phyloP scores from a whole-genome alignment of 1,140 invertebrate genomes.

The Doryteuthis pealeii region DNA sequence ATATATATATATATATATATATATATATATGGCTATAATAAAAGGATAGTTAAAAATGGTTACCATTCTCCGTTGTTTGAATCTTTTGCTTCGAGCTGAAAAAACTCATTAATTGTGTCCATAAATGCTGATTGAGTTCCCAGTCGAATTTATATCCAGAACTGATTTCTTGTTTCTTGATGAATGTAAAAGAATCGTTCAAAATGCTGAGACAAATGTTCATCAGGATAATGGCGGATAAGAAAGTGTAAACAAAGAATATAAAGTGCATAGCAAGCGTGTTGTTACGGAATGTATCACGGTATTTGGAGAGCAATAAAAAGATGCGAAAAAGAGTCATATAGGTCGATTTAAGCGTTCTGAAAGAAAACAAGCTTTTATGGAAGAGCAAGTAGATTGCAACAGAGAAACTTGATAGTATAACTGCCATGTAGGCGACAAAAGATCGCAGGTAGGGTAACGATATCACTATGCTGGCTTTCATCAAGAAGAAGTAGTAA shows the following conservation, averaged over 20 bases:
- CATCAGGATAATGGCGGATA: neutral
- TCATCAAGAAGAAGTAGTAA: conserved; percentile 6
- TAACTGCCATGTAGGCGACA: neutral
- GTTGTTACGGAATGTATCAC: neutral
- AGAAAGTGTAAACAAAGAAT: neutral
- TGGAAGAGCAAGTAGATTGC: neutral
- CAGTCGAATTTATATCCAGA: neutral
- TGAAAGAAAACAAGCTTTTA: neutral
- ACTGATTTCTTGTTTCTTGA: neutral
- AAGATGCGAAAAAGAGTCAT: neutral
- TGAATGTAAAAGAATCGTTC: neutral
- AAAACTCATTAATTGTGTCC: neutral
- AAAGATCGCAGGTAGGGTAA: neutral
- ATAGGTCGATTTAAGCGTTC: neutral
- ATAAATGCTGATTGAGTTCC: conserved; percentile 7
- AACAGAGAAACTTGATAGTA: neutral
- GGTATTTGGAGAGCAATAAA: neutral
- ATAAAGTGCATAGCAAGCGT: neutral
- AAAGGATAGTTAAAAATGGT: too few relatives aligned
- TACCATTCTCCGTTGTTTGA: too few relatives aligned
- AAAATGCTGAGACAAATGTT: neutral
- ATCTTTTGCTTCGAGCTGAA: too few relatives aligned
- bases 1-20: too few relatives aligned
- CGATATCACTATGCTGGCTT: conserved; percentile 1
- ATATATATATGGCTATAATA: too few relatives aligned